These are phyloP conservation scores for Plebejus melissa DNA, from an alignment of 2,888 invertebrate species.

Conservation along the genomic window DNA sequence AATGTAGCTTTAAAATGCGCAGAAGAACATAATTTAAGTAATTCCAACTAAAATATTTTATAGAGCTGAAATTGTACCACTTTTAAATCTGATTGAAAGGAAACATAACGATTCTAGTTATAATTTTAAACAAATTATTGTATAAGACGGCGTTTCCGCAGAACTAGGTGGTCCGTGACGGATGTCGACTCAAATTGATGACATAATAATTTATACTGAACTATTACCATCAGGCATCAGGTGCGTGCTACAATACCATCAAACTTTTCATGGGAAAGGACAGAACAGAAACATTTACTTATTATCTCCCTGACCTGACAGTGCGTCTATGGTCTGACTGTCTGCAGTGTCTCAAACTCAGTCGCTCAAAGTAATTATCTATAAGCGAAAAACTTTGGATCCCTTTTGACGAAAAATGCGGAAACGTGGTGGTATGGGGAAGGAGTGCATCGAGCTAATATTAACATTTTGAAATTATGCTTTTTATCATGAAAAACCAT, in stretches of 20 bases:
- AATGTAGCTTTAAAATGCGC: not conserved
- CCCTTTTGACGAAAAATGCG: too few species aligned
- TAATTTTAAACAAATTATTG: constrained; percentile 41
- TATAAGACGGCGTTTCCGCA: constrained; percentile 57
- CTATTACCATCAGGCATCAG: constrained; percentile 28
- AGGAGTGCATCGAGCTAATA: too few species aligned
- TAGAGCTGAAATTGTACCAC: not conserved
- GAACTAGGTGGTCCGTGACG: constrained; percentile 52
- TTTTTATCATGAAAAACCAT: too few species aligned
- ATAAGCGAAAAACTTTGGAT: too few species aligned
- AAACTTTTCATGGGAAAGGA: constrained; percentile 13
- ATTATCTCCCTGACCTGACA: not conserved
- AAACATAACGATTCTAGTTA: constrained; percentile 49
- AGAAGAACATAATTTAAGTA: not conserved
- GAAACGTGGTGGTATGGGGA: too few species aligned
- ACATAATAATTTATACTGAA: constrained; percentile 29
- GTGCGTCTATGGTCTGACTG: not conserved
- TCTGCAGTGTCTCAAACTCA: too few species aligned
- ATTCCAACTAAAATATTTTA: not conserved
- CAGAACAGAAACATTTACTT: not conserved
- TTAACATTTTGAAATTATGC: too few species aligned
- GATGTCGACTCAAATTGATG: constrained; percentile 44
- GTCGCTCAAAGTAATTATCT: not conserved
- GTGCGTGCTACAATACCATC: not conserved
- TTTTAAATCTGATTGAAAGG: constrained; percentile 49